Evolutionary conservation across 2,113 vertebrate species (phyloP).

Genomic region (Felis catus): DNA sequence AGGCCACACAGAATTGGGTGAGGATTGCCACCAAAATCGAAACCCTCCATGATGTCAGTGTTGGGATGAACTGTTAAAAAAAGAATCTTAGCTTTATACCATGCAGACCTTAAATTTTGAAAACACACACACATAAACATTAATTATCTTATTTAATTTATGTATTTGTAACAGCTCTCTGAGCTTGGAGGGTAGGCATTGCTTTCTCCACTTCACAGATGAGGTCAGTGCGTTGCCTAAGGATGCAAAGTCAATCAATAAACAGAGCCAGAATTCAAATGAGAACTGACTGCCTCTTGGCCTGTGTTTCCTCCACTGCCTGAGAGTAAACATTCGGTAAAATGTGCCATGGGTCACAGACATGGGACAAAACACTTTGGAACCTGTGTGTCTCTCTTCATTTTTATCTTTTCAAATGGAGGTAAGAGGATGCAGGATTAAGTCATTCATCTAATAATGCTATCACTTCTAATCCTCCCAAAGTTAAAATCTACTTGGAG

Average conservation of each 20-base stretch:
- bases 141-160: neutral
- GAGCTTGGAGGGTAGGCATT: neutral
- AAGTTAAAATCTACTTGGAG: constrained; percentile 32
- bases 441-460: neutral
- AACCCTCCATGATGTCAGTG: constrained; percentile 78
- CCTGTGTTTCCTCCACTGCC: neutral
- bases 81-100: neutral
- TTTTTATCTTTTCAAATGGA: neutral
- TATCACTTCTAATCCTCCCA: neutral
- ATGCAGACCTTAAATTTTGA: neutral
- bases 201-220: neutral
- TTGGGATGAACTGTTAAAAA: constrained; percentile 81
- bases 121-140: neutral
- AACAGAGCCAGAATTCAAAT: neutral
- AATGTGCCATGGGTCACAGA: accelerated
- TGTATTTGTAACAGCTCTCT: neutral
- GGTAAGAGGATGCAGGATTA: neutral
- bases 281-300: neutral
- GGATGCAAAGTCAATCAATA: neutral
- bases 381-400: neutral
- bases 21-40: constrained; percentile 74
- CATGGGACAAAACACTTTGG: neutral
- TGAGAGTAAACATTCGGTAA: too few species aligned
- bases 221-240: neutral
- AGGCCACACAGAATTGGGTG: constrained; percentile 77